A percentile compares a stretch with the other conserved stretches of the same genome.
Conservation (phyloP, 2,888 invertebrate genomes). For the Drosophila paracracens region DNA sequence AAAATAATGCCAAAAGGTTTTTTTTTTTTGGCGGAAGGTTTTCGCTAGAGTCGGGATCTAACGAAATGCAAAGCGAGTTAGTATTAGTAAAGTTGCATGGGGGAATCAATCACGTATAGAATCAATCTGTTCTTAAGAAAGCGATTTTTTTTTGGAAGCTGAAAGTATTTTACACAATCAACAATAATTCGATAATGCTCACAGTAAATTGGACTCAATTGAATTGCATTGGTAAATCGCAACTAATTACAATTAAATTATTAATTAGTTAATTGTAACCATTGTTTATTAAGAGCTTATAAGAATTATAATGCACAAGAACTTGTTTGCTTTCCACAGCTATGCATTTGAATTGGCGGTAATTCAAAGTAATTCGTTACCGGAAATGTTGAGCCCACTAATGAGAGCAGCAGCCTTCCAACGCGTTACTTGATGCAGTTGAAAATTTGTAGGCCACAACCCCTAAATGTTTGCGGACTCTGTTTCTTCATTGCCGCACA, state of each 20-base stretch:
- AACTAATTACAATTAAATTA: neutral
- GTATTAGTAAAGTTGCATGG: conserved; percentile 7
- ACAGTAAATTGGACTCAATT: neutral
- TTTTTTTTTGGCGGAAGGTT: conserved; percentile 14
- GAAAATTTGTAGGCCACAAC: conserved; percentile 22
- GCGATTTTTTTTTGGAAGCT: neutral
- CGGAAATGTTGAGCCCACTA: conserved; percentile 18
- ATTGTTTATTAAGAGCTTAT: neutral
- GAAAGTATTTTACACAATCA: neutral
- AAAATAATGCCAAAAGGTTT: conserved; percentile 26
- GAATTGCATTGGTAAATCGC: neutral
- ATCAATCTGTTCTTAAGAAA: neutral
- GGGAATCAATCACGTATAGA: neutral
- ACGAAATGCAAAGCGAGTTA: conserved; percentile 26
- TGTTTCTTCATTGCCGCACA: conserved; percentile 16
- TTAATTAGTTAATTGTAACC: neutral
- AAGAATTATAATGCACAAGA: neutral
- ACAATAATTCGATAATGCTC: neutral
- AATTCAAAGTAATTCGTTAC: conserved; percentile 38
- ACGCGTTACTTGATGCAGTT: conserved; percentile 35
- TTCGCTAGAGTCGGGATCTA: neutral
- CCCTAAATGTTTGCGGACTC: conserved; percentile 21
- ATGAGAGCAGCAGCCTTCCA: conserved; percentile 9
- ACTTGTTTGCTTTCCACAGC: neutral
- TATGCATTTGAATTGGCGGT: conserved; percentile 25